These are phyloP conservation scores for Chrysemys picta DNA, from an alignment of 2,113 vertebrate species.

Conservation along the genomic window DNA sequence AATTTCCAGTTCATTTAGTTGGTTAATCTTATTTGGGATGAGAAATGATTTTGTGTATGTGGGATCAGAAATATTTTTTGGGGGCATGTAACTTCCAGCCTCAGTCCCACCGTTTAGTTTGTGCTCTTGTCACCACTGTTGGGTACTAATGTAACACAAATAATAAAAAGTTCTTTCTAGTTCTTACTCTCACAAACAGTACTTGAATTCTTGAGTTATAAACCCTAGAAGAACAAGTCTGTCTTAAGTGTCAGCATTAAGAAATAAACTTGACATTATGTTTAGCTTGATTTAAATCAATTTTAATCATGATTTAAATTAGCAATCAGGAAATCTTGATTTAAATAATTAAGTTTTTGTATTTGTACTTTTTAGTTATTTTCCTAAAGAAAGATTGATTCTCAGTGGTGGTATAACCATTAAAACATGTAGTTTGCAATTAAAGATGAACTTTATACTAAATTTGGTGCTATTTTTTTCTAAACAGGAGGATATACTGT, in stretches of 20 bases:
- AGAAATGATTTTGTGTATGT: neutral
- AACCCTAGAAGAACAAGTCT: neutral
- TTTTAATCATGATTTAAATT: neutral
- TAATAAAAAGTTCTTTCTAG: neutral
- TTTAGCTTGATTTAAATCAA: neutral
- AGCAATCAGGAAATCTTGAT: neutral
- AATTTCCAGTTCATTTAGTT: neutral
- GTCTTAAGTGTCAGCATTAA: neutral
- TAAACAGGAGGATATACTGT: neutral
- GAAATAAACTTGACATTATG: neutral
- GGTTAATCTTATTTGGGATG: neutral
- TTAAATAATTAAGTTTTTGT: neutral
- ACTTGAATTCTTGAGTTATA: neutral
- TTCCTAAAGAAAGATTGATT: neutral
- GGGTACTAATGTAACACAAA: neutral
- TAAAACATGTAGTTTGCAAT: neutral
- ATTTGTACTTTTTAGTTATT: neutral
- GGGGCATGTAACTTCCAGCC: neutral
- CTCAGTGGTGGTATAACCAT: neutral
- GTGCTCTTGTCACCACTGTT: neutral
- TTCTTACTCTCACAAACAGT: neutral
- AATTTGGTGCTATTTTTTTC: neutral
- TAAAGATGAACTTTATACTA: neutral
- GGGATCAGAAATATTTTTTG: neutral
- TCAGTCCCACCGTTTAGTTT: neutral